A percentile compares a stretch with the other conserved stretches of the same genome.
These are phyloP conservation scores for Holothuria leucospilota DNA, from an alignment of 53 echinoderm and acorn worm genomes.

Conservation along the genomic window DNA sequence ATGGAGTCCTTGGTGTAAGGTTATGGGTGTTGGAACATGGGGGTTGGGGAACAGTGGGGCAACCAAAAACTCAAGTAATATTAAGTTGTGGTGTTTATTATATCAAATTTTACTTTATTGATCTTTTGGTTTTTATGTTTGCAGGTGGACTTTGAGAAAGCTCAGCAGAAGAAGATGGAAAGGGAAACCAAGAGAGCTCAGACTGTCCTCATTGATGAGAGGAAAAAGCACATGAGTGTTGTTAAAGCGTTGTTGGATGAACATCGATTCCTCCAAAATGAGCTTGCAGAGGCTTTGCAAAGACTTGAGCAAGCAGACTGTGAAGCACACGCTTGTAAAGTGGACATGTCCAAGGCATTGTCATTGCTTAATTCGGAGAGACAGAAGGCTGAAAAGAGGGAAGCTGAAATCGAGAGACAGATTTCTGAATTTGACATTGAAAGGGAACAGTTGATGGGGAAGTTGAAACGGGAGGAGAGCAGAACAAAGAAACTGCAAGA, in stretches of 20 bases:
- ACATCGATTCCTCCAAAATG: slow-evolving; percentile 67
- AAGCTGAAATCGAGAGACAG: slow-evolving; percentile 93
- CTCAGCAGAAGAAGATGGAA: slow-evolving; percentile 96
- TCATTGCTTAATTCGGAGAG: slow-evolving; percentile 59
- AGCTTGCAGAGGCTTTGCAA: slow-evolving; percentile 80
- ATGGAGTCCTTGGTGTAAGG: too few species aligned
- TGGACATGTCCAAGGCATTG: slow-evolving; percentile 68
- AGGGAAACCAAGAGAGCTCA: slow-evolving; percentile 87
- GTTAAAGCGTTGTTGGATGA: slow-evolving; percentile 87
- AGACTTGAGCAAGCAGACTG: slow-evolving; percentile 75
- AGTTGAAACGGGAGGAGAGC: slow-evolving; percentile 84
- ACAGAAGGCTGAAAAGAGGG: slow-evolving; percentile 75
- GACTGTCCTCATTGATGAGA: slow-evolving; percentile 75
- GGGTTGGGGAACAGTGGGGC: too few species aligned
- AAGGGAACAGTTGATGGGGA: slow-evolving; percentile 88
- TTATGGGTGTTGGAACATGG: too few species aligned
- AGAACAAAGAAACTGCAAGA: slow-evolving; percentile 82
- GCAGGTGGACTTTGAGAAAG: slow-evolving; percentile 97
- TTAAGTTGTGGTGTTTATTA: too few species aligned
- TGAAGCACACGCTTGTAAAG: slow-evolving; percentile 71
- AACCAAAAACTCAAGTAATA: too few species aligned
- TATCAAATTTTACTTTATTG: too few species aligned
- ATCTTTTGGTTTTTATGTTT: not conserved
- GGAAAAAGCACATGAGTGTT: slow-evolving; percentile 84
- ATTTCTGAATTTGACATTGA: slow-evolving; percentile 96